Conservation (phyloP, 1,140 invertebrate genomes). For the Brachionus calyciflorus region DNA sequence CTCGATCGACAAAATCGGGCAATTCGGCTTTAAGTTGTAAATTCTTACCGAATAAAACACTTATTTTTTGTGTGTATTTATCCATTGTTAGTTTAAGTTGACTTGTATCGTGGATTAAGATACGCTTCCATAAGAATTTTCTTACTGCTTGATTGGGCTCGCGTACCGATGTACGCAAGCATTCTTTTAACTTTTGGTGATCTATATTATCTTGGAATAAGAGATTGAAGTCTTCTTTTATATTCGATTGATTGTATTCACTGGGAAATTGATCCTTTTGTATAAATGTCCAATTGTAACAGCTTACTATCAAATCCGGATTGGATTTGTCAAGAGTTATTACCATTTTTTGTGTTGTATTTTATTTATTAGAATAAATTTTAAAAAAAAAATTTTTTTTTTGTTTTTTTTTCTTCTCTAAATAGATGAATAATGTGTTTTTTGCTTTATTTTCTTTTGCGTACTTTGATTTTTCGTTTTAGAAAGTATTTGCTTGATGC, state of each 20-base stretch:
- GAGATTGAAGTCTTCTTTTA: slow-evolving; percentile 19
- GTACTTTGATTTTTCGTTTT: no score
- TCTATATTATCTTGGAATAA: slow-evolving; percentile 27
- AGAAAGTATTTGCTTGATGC: no score
- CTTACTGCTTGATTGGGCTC: slow-evolving; percentile 26
- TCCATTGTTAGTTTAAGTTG: neutral
- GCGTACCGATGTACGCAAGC: neutral
- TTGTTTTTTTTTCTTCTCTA: no score
- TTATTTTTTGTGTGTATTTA: slow-evolving; percentile 31
- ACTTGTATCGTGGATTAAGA: neutral
- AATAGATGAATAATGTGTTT: no score
- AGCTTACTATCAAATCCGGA: neutral
- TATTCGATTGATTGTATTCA: slow-evolving; percentile 1
- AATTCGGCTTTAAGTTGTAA: slow-evolving; percentile 25
- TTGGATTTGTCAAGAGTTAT: neutral
- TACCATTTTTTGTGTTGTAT: neutral
- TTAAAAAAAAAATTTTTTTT: no score
- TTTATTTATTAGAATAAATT: neutral
- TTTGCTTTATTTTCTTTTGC: no score
- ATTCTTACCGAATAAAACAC: slow-evolving; percentile 31
- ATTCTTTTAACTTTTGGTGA: neutral
- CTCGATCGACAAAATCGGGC: slow-evolving; percentile 40
- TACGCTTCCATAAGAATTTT: slow-evolving; percentile 40
- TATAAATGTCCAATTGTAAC: slow-evolving; percentile 21
- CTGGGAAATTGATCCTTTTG: neutral